Evolutionary conservation across 2,113 vertebrate genomes (phyloP), one percentile per base, ranked within the genome.

Genomic region (Brienomyrus brachyistius): DNA sequence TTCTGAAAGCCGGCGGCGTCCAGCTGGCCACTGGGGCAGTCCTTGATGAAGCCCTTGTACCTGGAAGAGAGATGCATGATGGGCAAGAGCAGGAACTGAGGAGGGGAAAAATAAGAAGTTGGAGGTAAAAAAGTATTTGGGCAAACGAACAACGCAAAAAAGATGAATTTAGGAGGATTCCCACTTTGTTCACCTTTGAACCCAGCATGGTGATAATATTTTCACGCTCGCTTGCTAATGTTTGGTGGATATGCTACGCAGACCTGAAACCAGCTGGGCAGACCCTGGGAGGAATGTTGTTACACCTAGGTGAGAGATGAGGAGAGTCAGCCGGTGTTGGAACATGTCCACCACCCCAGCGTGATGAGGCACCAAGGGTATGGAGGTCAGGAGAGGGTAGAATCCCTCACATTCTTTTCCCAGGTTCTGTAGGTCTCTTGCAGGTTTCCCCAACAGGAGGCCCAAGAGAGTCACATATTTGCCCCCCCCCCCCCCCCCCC

Each of bases 21-120:
- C 40, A 99, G 95, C 95, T 99, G 98, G 86, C 98, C 98, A 0
- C 97, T 99, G 54, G 98, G 98, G 89, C 98, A 99, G 90, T 99
- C 98, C 93, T 99, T 99, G 91, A 99, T 99, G 92, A 99, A 99
- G 92, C 98, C 98, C 94, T 99, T 98, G 93, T 99, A 99, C 98
- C 98, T 99, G 93, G 52, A 5, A 70, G 27, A 70, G 62, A 70
- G n/a, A 70, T 5, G 62, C 62, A 70, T 31, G n/a, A 82, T 15
- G 51, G 77, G 43, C 23, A 77, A 70, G 27, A 27, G 27, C 10
- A 70, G 31, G 15, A 35, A 40, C 27, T 27, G 62, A 13, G 27
- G 21, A 9, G 59, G n/a, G n/a, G 27, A 4, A 11, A 66, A 66
- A 66, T 11, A 27, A 66, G 10, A 70, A 0, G 10, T 31, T 4